Evolutionary conservation across 2,113 vertebrate genomes (phyloP).

Genomic region (Mystacornis crossleyi): DNA sequence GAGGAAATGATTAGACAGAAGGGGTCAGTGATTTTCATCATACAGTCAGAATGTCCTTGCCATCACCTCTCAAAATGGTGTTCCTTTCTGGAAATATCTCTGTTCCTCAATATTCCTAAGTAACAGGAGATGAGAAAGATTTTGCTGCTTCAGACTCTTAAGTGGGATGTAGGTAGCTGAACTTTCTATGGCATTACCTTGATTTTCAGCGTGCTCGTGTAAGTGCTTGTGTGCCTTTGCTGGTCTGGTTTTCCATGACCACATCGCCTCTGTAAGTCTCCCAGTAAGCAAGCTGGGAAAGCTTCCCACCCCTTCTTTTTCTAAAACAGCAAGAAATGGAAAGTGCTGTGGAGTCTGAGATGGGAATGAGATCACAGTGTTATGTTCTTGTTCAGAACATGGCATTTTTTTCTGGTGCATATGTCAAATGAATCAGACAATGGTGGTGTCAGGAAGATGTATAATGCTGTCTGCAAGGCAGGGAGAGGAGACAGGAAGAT

Average conservation of each 20-base stretch:
- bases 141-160: not conserved
- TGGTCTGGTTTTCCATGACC: not conserved
- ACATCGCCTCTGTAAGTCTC: not conserved
- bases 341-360: not conserved
- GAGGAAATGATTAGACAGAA: not conserved
- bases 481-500: constrained; percentile 12
- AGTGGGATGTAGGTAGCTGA: not conserved
- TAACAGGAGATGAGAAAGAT: not conserved
- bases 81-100: not conserved
- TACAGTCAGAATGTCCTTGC: not conserved
- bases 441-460: constrained; percentile 38
- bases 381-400: constrained; percentile 28
- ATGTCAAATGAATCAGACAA: constrained; percentile 47
- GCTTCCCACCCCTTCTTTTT: not conserved
- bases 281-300: constrained; percentile 38
- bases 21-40: not conserved
- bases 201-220: not conserved
- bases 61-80: not conserved
- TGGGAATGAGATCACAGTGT: constrained; percentile 47
- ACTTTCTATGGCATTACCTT: not conserved
- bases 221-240: not conserved
- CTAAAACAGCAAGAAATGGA: constrained; percentile 19
- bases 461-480: constrained; percentile 39
- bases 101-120: not conserved
- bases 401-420: constrained; percentile 17